Evolutionary conservation across 2,113 vertebrate genomes (phyloP), one percentile per base, ranked within the genome.

Genomic region (Craseonycteris thonglongyai): DNA sequence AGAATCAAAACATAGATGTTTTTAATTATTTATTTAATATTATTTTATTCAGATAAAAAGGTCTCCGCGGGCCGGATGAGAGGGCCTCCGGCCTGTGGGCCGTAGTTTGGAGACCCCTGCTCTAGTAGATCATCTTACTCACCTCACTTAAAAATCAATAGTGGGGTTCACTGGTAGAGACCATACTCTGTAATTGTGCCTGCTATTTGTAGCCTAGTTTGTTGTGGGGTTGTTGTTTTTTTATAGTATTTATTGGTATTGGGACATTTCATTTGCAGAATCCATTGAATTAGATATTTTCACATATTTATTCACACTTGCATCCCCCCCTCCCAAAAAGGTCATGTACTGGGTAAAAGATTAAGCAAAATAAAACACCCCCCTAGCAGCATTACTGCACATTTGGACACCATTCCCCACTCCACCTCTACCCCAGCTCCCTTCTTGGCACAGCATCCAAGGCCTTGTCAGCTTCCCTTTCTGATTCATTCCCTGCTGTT

Each of bases 201-300:
- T 83, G 19, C 49, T 51, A 12, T 54, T 49, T 72, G 38, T 18
- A 42, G 19, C 79, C 38, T 79, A n/a, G n/a, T n/a, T n/a, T n/a
- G n/a, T n/a, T n/a, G n/a, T n/a, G n/a, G n/a, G n/a, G n/a, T n/a
- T n/a, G n/a, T n/a, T n/a, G 0, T 54, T 45, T 65, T 76, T 65
- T 66, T 16, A 58, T 13, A 13, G 42, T 58, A 9, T 30, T 66
- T 63, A 22, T 33, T 63, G 38, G 11, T 63, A 13, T 58, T 91
- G 68, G 71, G 66, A 58, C 45, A 28, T 75, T 88, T 91, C 30
- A 30, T 80, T 80, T 78, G 58, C 19, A 91, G 68, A 78, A 63
- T 82, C 51, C 40, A 79, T 26, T 69, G 75, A 96, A 45, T n/a
- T 74, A 75, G 54, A 76, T 28, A 40, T 93, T 85, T 93, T 74